A percentile compares a stretch with the other conserved stretches of the same genome.
These are phyloP conservation scores for Spilogale gracilis DNA, from an alignment of 2,113 vertebrate genomes.

Conservation along the genomic window DNA sequence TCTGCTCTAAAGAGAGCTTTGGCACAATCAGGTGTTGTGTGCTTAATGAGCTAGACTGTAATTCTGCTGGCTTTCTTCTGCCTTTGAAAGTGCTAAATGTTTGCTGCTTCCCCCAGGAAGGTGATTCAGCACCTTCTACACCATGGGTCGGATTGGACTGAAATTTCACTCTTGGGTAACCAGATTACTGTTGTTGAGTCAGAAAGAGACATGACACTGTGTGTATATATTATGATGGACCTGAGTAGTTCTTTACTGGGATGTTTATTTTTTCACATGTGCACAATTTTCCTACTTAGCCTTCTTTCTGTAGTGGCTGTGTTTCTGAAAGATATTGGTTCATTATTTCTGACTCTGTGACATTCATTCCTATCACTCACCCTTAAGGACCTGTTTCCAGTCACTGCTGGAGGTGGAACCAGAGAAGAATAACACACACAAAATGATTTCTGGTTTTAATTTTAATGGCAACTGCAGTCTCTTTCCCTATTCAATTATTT, in stretches of 20 bases:
- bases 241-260: not conserved
- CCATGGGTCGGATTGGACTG: not conserved
- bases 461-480: constrained; percentile 64
- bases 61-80: constrained; percentile 30
- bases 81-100: constrained; percentile 47
- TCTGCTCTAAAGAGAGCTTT: not conserved
- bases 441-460: constrained; percentile 75
- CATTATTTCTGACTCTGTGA: constrained; percentile 70
- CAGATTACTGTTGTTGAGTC: constrained; percentile 54
- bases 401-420: constrained; percentile 49
- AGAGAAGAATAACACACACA: constrained; percentile 40
- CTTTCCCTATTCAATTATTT: constrained; percentile 67
- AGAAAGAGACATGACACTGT: not conserved
- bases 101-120: constrained; percentile 8
- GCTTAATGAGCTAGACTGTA: not conserved
- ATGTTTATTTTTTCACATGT: constrained; percentile 32
- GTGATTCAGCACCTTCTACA: constrained; percentile 67
- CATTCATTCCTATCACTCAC: constrained; percentile 61
- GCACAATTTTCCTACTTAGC: not conserved
- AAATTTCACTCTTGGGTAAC: constrained; percentile 29
- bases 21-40: not conserved
- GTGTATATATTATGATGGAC: not conserved
- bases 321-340: constrained; percentile 42
- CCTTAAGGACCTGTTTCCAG: constrained; percentile 57
- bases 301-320: not conserved